phyloP scores from a whole-genome alignment of 1,140 invertebrate species.

The Drosophila lacteicornis region DNA sequence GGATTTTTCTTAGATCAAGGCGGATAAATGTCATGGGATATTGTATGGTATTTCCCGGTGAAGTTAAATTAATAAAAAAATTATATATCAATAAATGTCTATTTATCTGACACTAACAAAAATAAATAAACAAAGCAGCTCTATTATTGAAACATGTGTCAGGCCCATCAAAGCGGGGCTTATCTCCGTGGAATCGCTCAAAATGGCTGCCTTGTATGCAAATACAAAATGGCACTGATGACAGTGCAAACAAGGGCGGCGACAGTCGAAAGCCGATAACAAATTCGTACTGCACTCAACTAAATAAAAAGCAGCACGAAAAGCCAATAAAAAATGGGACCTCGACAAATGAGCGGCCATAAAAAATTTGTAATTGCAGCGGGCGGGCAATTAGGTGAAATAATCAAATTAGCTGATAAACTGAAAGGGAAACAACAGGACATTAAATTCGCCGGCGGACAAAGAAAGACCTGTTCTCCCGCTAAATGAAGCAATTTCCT shows the following conservation, averaged over 20 bases:
- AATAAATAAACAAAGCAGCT: background rate
- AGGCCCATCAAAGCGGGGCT: background rate
- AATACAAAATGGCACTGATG: slow-evolving; percentile 71
- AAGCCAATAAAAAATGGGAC: slow-evolving; percentile 9
- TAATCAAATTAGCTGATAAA: slow-evolving; percentile 77
- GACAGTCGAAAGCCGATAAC: slow-evolving; percentile 54
- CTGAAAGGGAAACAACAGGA: slow-evolving; percentile 32
- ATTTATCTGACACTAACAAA: background rate
- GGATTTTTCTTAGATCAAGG: too few species aligned
- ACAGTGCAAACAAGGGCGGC: slow-evolving; percentile 74
- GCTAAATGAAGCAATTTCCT: slow-evolving; percentile 75
- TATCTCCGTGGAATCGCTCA: slow-evolving; percentile 34
- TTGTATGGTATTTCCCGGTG: too few species aligned
- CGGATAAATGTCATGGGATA: too few species aligned
- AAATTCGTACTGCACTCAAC: slow-evolving; percentile 49
- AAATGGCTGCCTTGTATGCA: slow-evolving; percentile 40
- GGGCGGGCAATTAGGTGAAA: slow-evolving; percentile 58
- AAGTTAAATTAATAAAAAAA: too few species aligned
- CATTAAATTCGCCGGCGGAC: slow-evolving; percentile 44
- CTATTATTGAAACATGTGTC: background rate
- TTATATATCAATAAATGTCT: background rate
- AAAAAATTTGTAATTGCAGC: slow-evolving; percentile 58
- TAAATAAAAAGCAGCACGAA: slow-evolving; percentile 68
- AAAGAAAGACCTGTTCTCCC: slow-evolving; percentile 5
- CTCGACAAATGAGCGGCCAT: slow-evolving; percentile 38